A percentile compares a stretch with the other conserved stretches of the same genome.
Conservation (phyloP, 2,797 vertebrate species). For the Lerista edwardsae region DNA sequence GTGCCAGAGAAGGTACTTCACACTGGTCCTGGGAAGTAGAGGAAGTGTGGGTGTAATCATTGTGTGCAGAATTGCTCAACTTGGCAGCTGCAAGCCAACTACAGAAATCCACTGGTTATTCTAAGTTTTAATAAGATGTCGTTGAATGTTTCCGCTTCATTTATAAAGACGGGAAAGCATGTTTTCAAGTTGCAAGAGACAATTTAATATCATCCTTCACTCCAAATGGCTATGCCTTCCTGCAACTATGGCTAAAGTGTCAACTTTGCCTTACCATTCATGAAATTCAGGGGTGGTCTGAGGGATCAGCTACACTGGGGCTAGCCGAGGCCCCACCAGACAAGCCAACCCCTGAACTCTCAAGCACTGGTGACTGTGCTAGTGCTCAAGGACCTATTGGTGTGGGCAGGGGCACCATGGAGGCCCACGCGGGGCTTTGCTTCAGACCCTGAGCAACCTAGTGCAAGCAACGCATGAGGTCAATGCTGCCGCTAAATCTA, state of each 20-base stretch:
- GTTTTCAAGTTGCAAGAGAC: not conserved
- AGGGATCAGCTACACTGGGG: no score
- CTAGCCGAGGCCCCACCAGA: no score
- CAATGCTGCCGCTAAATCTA: not conserved
- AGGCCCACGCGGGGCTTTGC: no score
- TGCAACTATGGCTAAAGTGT: not conserved
- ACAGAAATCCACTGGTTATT: not conserved
- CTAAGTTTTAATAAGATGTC: not conserved
- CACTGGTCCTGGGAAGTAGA: no score
- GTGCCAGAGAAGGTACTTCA: no score
- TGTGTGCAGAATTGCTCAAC: not conserved
- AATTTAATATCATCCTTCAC: not conserved
- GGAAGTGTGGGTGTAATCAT: not conserved
- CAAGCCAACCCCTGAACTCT: no score
- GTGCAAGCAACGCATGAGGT: not conserved
- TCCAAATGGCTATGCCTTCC: not conserved
- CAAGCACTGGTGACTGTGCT: no score
- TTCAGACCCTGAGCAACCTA: no score
- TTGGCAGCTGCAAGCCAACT: not conserved
- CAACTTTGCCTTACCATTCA: not conserved
- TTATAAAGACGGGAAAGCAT: not conserved
- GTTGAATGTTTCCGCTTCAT: not conserved
- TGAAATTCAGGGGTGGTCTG: no score
- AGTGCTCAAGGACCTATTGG: no score
- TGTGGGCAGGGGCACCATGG: no score